A percentile compares a stretch with the other conserved stretches of the same genome.
These are phyloP conservation scores for Chaenogobius annularis DNA, from an alignment of 2,113 vertebrate genomes.

Conservation along the genomic window DNA sequence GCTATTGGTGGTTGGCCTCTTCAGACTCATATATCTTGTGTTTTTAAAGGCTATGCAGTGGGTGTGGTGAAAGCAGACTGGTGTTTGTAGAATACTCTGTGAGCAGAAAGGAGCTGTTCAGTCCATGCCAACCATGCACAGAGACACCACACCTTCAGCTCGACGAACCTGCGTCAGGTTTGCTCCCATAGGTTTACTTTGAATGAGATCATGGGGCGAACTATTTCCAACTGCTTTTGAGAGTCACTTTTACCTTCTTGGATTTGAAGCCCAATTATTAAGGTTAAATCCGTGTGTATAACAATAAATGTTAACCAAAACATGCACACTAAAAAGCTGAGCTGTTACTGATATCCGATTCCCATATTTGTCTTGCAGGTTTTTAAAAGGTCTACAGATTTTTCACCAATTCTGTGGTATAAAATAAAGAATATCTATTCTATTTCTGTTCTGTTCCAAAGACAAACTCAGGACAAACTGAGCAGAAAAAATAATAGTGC, in stretches of 20 bases:
- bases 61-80: slow-evolving; percentile 35
- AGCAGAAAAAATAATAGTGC: too few relatives aligned
- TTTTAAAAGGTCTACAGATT: too few relatives aligned
- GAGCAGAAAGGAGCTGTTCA: slow-evolving; percentile 59
- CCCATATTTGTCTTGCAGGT: too few relatives aligned
- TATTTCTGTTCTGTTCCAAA: too few relatives aligned
- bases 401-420: too few relatives aligned
- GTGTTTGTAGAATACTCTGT: slow-evolving; percentile 38
- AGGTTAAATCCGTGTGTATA: background rate
- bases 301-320: background rate
- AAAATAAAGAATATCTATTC: too few relatives aligned
- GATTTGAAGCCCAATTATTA: slow-evolving; percentile 24
- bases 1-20: background rate
- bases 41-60: slow-evolving; percentile 26
- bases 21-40: background rate
- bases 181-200: slow-evolving; percentile 51
- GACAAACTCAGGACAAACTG: too few relatives aligned
- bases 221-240: slow-evolving; percentile 38
- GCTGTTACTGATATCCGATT: too few relatives aligned
- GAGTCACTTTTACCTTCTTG: slow-evolving; percentile 31
- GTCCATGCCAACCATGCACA: slow-evolving; percentile 35
- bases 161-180: slow-evolving; percentile 20
- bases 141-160: slow-evolving; percentile 27
- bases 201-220: slow-evolving; percentile 60
- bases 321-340: background rate